Base-by-base conservation (phyloP, 1,140 invertebrate species). In the Phortica variegata region DNA sequence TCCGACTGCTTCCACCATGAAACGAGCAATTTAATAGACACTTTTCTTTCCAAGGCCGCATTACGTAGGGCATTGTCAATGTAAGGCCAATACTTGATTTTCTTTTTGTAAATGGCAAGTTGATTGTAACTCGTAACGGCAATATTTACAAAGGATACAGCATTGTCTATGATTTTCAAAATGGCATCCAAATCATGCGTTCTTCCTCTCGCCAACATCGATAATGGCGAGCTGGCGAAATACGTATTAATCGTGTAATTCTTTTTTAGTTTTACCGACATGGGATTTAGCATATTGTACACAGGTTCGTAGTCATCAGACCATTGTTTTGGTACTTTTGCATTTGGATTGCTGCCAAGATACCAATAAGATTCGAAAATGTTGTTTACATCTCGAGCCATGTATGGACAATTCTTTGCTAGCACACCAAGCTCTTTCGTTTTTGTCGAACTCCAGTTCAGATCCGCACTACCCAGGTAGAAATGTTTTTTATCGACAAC, bases 71-170 rank as follows among this genome's bases (percentile, higher is more conserved):
- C 89, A 79, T 95, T 83, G 73, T 99, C 95, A 54, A 99, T 95
- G 3, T 85, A 79, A 1, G 93, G 89, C 95, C 95, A 98, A 77
- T 85, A 94, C 47, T 55, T 31, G 3, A 55, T 15, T 9, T 56
- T 59, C 7, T 81, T 77, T 23, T 81, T 80, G 43, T 71, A 93
- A 29, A 92, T 79, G n/a, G 84, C 86, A 10, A 87, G 75, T 0
- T 95, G 95, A 52, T 87, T 86, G 76, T 97, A 98, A 76, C 98
- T 95, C 95, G 98, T 98, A 0, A 98, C 94, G 23, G 95, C 84
- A 43, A 99, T 87, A 65, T 95, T 87, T 40, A 98, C 80, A 75
- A 90, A 96, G 72, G 88, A 83, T 48, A 89, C 82, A 1, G 96
- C 94, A 19, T 82, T 81, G n/a, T 83, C 71, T 20, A 99, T 97